phyloP scores from a whole-genome alignment of 1,140 invertebrate species.

The Phortica variegata region DNA sequence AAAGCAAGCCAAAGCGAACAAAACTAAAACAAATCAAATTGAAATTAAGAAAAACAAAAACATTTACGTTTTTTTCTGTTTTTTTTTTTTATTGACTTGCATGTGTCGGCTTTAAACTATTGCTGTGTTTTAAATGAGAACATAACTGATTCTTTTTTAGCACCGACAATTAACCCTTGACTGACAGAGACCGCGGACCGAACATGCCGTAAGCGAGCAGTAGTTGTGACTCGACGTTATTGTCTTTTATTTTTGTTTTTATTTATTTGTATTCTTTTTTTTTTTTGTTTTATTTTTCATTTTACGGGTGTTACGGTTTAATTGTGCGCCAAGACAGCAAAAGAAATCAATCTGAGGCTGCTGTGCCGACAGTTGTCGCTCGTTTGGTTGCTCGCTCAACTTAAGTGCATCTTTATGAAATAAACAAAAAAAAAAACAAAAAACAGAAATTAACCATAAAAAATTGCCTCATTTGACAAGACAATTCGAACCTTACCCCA shows the following conservation, averaged over 20 bases:
- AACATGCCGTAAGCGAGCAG: no score
- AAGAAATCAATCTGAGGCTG: slow-evolving; percentile 45
- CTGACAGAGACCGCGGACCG: background rate
- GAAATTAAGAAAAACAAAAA: no score
- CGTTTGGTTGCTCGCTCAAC: slow-evolving; percentile 25
- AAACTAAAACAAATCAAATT: background rate
- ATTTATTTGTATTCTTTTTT: no score
- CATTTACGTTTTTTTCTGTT: slow-evolving; percentile 48
- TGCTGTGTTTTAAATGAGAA: slow-evolving; percentile 52
- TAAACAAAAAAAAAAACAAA: slow-evolving; percentile 54
- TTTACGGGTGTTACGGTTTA: slow-evolving; percentile 39
- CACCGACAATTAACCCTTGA: slow-evolving; percentile 44
- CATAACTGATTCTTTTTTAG: slow-evolving; percentile 45
- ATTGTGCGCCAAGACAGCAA: slow-evolving; percentile 34
- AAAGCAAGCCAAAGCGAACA: background rate
- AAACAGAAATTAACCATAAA: slow-evolving; percentile 53
- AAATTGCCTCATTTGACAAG: slow-evolving; percentile 48
- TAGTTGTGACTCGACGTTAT: no score
- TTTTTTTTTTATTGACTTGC: no score
- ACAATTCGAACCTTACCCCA: no score
- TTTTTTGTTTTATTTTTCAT: slow-evolving; percentile 10
- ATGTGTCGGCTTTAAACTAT: slow-evolving; percentile 38
- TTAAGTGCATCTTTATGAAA: slow-evolving; percentile 43
- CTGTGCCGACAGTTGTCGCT: slow-evolving; percentile 3
- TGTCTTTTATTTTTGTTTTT: no score